Evolutionary conservation across 1,140 invertebrate species (phyloP).

Genomic region (Lepidurus apus): DNA sequence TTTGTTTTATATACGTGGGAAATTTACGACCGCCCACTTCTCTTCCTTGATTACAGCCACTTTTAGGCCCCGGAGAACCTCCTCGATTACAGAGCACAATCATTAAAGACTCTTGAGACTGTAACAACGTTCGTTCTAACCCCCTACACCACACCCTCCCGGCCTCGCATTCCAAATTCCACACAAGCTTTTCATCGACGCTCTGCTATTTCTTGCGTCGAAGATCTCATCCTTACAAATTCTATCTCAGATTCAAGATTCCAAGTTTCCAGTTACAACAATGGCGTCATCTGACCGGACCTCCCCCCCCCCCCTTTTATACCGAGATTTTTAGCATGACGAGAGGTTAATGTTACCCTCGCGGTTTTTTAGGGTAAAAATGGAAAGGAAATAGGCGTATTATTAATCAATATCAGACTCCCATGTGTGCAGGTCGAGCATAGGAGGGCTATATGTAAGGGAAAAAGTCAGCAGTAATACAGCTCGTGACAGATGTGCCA

Average conservation of each 20-base stretch:
- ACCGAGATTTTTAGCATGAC: background rate
- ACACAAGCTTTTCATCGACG: background rate
- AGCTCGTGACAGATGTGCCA: conserved; percentile 12
- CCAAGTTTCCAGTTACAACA: conserved; percentile 7
- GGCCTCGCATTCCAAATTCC: conserved; percentile 2
- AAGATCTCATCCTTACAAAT: background rate
- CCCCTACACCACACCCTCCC: background rate
- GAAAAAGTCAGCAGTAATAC: conserved; percentile 15
- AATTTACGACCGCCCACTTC: conserved; percentile 3
- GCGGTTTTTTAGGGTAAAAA: background rate
- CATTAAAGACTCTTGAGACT: background rate
- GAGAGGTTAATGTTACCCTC: background rate
- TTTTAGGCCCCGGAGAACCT: conserved; percentile 15
- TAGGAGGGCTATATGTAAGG: background rate
- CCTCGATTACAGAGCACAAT: conserved; percentile 10
- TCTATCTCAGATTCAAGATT: conserved; percentile 6
- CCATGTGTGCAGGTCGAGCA: background rate
- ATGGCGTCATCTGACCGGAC: background rate
- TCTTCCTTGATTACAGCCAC: conserved; percentile 19
- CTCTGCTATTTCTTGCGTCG: background rate
- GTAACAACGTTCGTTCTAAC: conserved; percentile 6
- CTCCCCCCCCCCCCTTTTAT: background rate
- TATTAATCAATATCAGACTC: conserved; percentile 14
- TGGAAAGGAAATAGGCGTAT: conserved; percentile 15
- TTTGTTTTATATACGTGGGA: conserved; percentile 18